Evolutionary conservation across 2,113 vertebrate genomes (phyloP).

Genomic region (Anseranas semipalmata): DNA sequence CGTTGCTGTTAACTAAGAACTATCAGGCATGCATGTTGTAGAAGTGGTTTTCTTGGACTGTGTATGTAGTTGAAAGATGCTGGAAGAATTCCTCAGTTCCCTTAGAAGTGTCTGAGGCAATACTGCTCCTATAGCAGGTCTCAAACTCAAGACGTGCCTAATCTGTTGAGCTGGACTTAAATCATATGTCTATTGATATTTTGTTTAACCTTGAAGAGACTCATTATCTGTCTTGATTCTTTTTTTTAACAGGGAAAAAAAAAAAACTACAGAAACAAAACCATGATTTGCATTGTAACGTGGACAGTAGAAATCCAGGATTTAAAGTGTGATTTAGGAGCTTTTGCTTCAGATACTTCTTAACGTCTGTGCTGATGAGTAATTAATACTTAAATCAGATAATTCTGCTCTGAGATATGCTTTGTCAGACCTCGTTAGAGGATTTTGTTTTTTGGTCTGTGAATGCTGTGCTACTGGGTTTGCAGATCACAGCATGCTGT

Average conservation of each 20-base stretch:
- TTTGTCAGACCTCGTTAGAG: conserved; percentile 30
- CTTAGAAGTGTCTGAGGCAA: neutral
- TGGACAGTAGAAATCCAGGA: neutral
- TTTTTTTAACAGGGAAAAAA: neutral
- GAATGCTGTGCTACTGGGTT: neutral
- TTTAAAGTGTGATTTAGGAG: conserved; percentile 28
- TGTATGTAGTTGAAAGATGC: neutral
- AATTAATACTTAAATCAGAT: conserved; percentile 52
- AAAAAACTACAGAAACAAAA: neutral
- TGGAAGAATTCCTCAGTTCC: neutral
- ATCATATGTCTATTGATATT: neutral
- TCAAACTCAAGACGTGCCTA: neutral
- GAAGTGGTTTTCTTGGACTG: neutral
- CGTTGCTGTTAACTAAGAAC: neutral
- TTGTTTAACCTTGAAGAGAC: neutral
- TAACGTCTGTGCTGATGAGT: conserved; percentile 15
- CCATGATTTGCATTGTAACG: neutral
- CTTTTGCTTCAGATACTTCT: neutral
- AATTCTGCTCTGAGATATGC: neutral
- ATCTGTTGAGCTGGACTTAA: neutral
- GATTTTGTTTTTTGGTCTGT: neutral
- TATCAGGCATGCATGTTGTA: accelerated
- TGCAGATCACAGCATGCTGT: neutral
- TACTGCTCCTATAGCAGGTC: neutral
- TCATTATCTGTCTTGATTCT: neutral